Conservation (phyloP, 2,888 invertebrate species). For the Hetaerina titia region DNA sequence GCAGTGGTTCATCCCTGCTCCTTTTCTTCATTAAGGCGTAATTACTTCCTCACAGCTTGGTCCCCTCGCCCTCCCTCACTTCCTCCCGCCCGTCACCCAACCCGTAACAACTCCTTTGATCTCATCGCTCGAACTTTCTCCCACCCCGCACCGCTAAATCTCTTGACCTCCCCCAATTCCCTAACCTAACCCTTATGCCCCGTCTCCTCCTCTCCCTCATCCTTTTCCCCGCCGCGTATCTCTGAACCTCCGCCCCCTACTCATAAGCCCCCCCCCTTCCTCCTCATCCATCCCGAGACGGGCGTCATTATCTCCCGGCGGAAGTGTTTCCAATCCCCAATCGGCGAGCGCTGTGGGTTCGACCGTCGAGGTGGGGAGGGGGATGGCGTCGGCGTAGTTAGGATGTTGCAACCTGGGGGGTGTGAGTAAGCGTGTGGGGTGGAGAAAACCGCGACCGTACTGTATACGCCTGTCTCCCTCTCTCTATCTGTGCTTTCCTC, state of each 20-base stretch:
- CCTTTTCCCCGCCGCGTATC: neutral
- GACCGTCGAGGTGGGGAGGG: neutral
- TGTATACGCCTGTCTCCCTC: neutral
- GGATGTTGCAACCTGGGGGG: neutral
- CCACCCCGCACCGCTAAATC: neutral
- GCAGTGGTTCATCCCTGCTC: neutral
- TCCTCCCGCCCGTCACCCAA: neutral
- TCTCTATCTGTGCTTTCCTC: neutral
- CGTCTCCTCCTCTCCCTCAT: neutral
- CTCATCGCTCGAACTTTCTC: neutral
- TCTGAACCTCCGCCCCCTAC: neutral
- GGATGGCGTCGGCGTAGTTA: neutral
- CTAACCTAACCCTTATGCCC: neutral
- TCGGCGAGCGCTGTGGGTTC: neutral
- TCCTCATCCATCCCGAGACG: neutral
- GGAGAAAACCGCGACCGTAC: neutral
- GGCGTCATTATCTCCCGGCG: constrained; percentile 34
- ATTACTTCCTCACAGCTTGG: neutral
- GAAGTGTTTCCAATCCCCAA: constrained; percentile 6
- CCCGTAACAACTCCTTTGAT: neutral
- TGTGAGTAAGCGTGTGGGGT: neutral
- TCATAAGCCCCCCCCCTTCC: neutral
- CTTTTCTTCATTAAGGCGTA: neutral
- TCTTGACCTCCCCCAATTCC: neutral
- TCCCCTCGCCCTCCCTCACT: neutral